These are phyloP conservation scores for Scaeva pyrastri DNA, from an alignment of 2,888 invertebrate species.

Conservation along the genomic window DNA sequence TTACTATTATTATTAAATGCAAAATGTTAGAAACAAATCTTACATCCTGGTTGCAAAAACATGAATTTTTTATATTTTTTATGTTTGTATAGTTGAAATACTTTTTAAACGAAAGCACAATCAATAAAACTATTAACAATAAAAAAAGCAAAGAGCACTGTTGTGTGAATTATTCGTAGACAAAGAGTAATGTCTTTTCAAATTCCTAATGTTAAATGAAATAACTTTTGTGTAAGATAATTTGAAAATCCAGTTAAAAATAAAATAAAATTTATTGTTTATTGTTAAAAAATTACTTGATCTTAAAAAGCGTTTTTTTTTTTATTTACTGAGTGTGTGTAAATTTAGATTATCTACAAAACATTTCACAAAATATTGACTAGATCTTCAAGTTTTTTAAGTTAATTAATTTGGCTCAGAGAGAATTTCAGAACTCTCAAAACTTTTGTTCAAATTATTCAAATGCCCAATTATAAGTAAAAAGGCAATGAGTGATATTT, in stretches of 20 bases:
- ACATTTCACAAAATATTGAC: too few species aligned
- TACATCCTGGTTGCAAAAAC: constrained; percentile 4
- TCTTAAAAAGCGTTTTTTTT: too few species aligned
- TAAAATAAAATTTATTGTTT: constrained; percentile 13
- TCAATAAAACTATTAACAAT: constrained; percentile 20
- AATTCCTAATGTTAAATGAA: constrained; percentile 31
- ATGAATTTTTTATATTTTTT: constrained; percentile 5
- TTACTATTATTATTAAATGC: neutral
- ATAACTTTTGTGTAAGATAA: constrained; percentile 34
- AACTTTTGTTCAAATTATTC: too few species aligned
- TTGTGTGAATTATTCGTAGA: constrained; percentile 9
- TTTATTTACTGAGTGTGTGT: too few species aligned
- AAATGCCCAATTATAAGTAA: too few species aligned
- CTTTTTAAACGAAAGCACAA: constrained; percentile 48
- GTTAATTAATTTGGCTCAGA: too few species aligned
- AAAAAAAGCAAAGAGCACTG: constrained; percentile 19
- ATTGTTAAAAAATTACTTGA: constrained; percentile 1
- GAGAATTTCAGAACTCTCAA: too few species aligned
- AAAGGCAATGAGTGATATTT: too few species aligned
- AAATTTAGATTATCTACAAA: too few species aligned
- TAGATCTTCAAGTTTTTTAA: too few species aligned
- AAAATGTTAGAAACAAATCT: neutral
- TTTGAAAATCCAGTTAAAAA: constrained; percentile 27
- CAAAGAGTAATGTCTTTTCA: neutral
- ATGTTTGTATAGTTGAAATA: neutral